These are phyloP conservation scores for Meriones psammophilus DNA, from an alignment of 2,797 vertebrate species.

Conservation along the genomic window DNA sequence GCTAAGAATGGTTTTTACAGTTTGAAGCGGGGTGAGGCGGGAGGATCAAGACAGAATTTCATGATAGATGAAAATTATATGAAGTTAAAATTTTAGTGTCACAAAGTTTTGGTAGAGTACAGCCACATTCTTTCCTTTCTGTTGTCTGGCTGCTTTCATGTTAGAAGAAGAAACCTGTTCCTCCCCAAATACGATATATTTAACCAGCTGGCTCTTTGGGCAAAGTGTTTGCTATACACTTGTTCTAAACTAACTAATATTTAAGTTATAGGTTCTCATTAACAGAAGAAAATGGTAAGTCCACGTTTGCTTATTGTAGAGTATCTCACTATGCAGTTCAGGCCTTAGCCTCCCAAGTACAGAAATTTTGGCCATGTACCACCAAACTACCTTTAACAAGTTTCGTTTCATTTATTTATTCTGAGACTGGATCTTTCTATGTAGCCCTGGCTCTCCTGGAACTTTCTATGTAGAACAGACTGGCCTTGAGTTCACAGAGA, in stretches of 20 bases:
- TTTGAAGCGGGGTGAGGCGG: neutral
- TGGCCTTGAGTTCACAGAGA: neutral
- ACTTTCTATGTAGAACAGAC: neutral
- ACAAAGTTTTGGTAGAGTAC: neutral
- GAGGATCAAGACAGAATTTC: neutral
- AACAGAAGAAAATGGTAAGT: neutral
- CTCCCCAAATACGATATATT: neutral
- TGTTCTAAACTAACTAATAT: constrained; percentile 33
- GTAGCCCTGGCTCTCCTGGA: neutral
- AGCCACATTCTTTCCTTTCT: neutral
- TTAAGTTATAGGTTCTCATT: constrained; percentile 20
- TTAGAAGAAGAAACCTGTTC: neutral
- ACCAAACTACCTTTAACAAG: neutral
- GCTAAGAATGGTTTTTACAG: constrained; percentile 2
- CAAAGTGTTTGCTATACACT: neutral
- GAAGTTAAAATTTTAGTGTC: constrained; percentile 40
- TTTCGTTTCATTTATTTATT: neutral
- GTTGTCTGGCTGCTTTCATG: neutral
- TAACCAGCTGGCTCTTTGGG: neutral
- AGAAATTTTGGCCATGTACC: neutral
- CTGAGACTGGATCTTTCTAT: neutral
- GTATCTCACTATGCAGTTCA: neutral
- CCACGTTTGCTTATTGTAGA: neutral
- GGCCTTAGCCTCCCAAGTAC: no score
- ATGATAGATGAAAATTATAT: constrained; percentile 1